A percentile compares a stretch with the other conserved stretches of the same genome.
Evolutionary conservation across 2,113 vertebrate species (phyloP).

Genomic region (Proterorhinus semilunaris): DNA sequence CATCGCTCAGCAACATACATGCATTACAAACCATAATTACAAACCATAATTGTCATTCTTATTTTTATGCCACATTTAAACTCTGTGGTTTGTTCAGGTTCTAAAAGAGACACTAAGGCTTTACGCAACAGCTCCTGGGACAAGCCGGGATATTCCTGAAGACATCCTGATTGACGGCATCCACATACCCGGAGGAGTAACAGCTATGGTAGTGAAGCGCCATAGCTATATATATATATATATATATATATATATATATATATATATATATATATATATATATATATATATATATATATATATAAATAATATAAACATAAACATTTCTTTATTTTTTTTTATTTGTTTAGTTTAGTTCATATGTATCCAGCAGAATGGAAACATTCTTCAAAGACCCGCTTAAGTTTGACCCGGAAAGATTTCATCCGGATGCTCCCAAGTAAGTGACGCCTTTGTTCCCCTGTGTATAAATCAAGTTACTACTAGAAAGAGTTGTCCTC

Average conservation of each 20-base stretch:
- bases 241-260: no score
- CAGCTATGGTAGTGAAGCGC: slow-evolving; percentile 27
- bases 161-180: slow-evolving; percentile 77
- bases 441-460: slow-evolving; percentile 58
- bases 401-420: slow-evolving; percentile 89
- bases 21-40: no score
- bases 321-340: not conserved
- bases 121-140: slow-evolving; percentile 80
- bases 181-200: slow-evolving; percentile 71
- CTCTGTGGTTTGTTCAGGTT: slow-evolving; percentile 69
- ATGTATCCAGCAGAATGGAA: slow-evolving; percentile 81
- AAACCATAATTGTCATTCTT: no score
- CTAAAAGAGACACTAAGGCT: slow-evolving; percentile 88
- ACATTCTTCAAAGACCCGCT: slow-evolving; percentile 86
- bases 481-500: not conserved
- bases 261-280: no score
- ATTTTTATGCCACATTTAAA: no score
- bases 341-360: slow-evolving; percentile 71
- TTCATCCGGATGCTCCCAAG: slow-evolving; percentile 85
- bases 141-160: slow-evolving; percentile 72
- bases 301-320: no score
- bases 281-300: no score
- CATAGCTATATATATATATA: slow-evolving; percentile 15
- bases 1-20: no score
- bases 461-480: not conserved